phyloP scores from a whole-genome alignment of 2,888 invertebrate genomes.

The Plusia festucae region DNA sequence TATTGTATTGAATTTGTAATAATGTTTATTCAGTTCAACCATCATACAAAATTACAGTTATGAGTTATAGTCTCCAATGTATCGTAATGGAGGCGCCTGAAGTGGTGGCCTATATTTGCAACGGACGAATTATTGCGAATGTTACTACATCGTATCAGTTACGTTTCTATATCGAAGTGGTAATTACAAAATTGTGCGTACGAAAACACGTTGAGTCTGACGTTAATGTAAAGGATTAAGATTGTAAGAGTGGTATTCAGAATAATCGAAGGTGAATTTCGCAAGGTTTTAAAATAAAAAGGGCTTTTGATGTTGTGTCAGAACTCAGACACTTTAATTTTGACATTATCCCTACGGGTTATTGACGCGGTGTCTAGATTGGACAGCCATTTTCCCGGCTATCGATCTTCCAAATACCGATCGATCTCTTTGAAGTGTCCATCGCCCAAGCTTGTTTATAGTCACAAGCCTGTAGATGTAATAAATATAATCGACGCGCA shows the following conservation, averaged over 20 bases:
- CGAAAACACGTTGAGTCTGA: constrained; percentile 13
- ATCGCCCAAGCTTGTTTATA: constrained; percentile 82
- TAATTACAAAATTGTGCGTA: constrained; percentile 27
- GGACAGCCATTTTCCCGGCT: constrained; percentile 63
- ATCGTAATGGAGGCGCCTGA: constrained; percentile 64
- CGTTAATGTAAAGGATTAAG: constrained; percentile 15
- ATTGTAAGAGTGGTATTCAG: neutral
- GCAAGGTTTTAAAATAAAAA: constrained; percentile 35
- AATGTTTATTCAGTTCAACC: constrained; percentile 41
- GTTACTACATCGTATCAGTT: constrained; percentile 61
- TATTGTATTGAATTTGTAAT: constrained; percentile 13
- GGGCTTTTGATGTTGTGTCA: constrained; percentile 47
- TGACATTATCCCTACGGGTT: constrained; percentile 44
- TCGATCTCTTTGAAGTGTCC: constrained; percentile 87
- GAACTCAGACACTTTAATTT: constrained; percentile 24
- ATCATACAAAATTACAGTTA: constrained; percentile 50
- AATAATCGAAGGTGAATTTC: constrained; percentile 23
- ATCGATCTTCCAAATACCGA: constrained; percentile 79
- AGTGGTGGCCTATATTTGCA: constrained; percentile 75
- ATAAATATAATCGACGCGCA: constrained; percentile 88
- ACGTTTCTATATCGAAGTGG: constrained; percentile 27
- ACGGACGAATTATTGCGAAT: constrained; percentile 73
- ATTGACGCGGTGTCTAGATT: constrained; percentile 43
- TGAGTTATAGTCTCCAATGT: constrained; percentile 52
- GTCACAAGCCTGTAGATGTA: constrained; percentile 76